Conservation (phyloP, 2,797 vertebrate genomes). For the Protosalanx chinensis region DNA sequence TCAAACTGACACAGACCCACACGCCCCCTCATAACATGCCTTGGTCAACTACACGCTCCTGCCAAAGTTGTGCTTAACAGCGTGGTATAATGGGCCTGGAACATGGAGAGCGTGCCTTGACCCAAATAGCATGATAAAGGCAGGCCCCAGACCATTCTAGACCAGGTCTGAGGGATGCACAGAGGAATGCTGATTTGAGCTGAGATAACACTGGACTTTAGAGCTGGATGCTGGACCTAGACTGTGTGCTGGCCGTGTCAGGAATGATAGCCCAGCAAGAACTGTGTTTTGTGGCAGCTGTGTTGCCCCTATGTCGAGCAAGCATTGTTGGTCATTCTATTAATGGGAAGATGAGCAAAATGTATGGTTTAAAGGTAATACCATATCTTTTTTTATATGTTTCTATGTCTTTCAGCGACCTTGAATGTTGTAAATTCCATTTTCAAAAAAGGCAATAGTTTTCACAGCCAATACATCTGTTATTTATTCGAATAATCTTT, state of each 20-base stretch:
- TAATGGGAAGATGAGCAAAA: conserved; percentile 41
- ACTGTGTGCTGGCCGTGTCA: neutral
- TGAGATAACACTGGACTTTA: neutral
- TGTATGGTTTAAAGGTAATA: conserved; percentile 26
- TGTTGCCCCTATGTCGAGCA: neutral
- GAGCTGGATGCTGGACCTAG: conserved; percentile 29
- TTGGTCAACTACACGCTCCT: neutral
- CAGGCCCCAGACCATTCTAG: too few species aligned
- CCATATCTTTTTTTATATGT: neutral
- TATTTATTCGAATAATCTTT: conserved; percentile 44
- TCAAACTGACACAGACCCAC: neutral
- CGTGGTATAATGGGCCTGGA: too few species aligned
- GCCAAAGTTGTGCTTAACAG: too few species aligned
- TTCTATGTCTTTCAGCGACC: neutral
- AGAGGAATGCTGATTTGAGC: conserved; percentile 26
- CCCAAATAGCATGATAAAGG: conserved; percentile 55
- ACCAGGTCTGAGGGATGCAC: conserved; percentile 60
- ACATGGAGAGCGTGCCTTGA: conserved; percentile 26
- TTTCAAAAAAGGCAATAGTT: conserved; percentile 24
- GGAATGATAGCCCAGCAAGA: neutral
- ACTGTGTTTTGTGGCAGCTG: neutral
- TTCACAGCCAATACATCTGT: conserved; percentile 45
- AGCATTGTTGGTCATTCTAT: conserved; percentile 27
- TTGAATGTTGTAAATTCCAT: conserved; percentile 41
- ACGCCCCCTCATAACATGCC: conserved; percentile 1